These are phyloP conservation scores for Cryptotermes secundus DNA, from an alignment of 1,140 invertebrate species.

Conservation along the genomic window DNA sequence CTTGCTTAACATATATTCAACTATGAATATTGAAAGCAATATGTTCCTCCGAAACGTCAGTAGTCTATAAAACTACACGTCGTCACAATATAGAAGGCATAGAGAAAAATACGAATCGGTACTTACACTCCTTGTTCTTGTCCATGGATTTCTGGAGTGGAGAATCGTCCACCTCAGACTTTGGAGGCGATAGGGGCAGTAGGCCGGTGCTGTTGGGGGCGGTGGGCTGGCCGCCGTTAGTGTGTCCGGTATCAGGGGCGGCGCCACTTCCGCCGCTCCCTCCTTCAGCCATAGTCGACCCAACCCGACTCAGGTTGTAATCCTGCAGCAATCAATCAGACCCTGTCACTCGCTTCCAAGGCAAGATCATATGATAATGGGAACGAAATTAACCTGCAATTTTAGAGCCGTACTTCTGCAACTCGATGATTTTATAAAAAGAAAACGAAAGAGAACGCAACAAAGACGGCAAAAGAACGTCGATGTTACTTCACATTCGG, in stretches of 20 bases:
- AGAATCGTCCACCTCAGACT: slow-evolving; percentile 89
- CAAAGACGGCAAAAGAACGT: too few species aligned
- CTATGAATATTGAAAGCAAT: neutral
- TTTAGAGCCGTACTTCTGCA: too few species aligned
- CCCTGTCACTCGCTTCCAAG: neutral
- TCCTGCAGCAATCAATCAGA: slow-evolving; percentile 39
- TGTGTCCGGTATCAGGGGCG: slow-evolving; percentile 29
- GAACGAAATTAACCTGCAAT: too few species aligned
- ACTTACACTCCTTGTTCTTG: slow-evolving; percentile 97
- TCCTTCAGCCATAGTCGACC: slow-evolving; percentile 64
- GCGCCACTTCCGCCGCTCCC: slow-evolving; percentile 40
- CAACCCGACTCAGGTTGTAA: slow-evolving; percentile 45
- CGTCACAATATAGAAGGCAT: neutral
- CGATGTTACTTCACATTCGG: too few species aligned
- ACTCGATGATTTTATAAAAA: too few species aligned
- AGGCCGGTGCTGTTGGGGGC: slow-evolving; percentile 47
- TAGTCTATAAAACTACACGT: too few species aligned
- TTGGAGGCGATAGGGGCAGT: slow-evolving; percentile 68
- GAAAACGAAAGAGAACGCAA: too few species aligned
- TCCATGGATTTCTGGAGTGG: slow-evolving; percentile 90
- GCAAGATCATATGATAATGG: too few species aligned
- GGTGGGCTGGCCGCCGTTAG: slow-evolving; percentile 38
- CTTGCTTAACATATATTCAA: too few species aligned
- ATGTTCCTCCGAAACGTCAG: too few species aligned
- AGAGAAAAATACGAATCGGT: neutral